Percentiles rank a stretch among this genome's conserved stretches.
Evolutionary conservation across 2,113 vertebrate species (phyloP).

Genomic region (Petrocephalus zakoni): DNA sequence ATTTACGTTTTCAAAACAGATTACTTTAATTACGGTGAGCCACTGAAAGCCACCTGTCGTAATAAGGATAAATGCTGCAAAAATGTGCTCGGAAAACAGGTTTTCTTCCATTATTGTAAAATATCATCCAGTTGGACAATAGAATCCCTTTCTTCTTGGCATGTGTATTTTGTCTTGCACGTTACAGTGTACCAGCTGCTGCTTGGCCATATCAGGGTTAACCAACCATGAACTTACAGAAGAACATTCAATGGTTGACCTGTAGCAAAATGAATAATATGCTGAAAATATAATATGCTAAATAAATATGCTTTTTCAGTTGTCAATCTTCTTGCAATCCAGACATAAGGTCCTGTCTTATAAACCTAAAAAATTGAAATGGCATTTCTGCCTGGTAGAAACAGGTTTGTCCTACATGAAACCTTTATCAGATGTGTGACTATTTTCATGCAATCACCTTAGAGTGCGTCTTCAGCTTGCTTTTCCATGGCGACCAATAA

Average conservation of each 20-base stretch:
- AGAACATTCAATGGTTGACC: neutral
- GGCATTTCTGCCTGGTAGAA: neutral
- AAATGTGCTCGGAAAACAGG: neutral
- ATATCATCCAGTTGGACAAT: neutral
- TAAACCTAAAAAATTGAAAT: neutral
- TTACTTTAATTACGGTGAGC: neutral
- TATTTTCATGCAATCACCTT: neutral
- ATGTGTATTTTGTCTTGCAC: neutral
- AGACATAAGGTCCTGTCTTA: neutral
- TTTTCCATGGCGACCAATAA: neutral
- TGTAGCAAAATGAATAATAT: neutral
- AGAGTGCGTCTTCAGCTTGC: neutral
- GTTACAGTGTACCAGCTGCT: neutral
- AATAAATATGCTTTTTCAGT: neutral
- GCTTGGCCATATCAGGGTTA: neutral
- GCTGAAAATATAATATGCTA: neutral
- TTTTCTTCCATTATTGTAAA: neutral
- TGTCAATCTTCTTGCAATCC: neutral
- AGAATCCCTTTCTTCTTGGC: neutral
- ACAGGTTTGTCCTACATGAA: neutral
- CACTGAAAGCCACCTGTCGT: neutral
- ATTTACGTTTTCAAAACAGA: slow-evolving; percentile 28
- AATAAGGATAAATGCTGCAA: slow-evolving; percentile 1
- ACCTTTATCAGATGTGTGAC: neutral
- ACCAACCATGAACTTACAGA: neutral